Evolutionary conservation across 2,888 invertebrate species (phyloP), one percentile per base, ranked within the genome.

Genomic region (Andrena chrysosceles): DNA sequence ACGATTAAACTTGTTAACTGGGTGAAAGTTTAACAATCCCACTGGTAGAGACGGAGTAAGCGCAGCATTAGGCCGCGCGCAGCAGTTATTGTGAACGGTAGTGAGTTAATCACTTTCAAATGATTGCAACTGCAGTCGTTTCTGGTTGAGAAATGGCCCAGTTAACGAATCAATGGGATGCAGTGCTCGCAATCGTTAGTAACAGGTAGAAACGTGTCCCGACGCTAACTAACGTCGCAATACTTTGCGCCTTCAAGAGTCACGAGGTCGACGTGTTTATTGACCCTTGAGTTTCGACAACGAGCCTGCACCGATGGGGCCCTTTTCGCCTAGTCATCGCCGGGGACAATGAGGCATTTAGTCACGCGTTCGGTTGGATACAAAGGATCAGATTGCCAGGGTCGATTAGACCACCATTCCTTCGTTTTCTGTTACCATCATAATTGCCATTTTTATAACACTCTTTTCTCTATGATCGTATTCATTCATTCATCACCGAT

Each of bases 211-310:
- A 59, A 56, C 26, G 26, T 10, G 16, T 20, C 48, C 20, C 26
- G 35, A 7, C 20, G 16, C 23, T 33, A 49, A 1, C 42, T 10
- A 16, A 4, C 13, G 29, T 59, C 23, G 29, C 20, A 7, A 70
- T 16, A 35, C 2, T 73, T 48, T 2, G 8, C 33, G 16, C 60
- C n/a, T 67, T 16, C 26, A 48, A 26, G 23, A 69, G 29, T 23
- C 26, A n/a, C 20, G n/a, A 13, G 52, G 42, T 66, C 66, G 67
- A 59, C 48, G 54, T 67, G 52, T 77, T 80, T 71, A 31, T 77
- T 67, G 71, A 71, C 67, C 66, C 60, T 8, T 68, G 67, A 66
- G 62, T 67, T 77, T 80, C 8, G 20, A 71, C 8, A 52, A 49
- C 6, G 33, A 23, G 60, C 48, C 56, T 13, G 26, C 48, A 20